These are phyloP conservation scores for Eilema depressum DNA, from an alignment of 2,888 invertebrate species.

Conservation along the genomic window DNA sequence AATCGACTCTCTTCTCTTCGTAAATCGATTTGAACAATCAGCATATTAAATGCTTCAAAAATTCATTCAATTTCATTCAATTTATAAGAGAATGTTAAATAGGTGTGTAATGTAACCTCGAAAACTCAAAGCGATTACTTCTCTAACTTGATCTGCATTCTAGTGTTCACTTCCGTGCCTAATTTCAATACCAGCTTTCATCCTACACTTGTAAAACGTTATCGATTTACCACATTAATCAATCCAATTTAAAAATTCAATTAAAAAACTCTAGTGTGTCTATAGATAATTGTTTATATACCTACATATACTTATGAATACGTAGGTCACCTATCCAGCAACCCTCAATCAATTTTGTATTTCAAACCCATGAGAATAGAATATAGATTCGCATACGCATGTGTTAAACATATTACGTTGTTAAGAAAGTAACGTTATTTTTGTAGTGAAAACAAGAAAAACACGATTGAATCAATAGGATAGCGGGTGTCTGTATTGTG, in stretches of 20 bases:
- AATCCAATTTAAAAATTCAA: slow-evolving; percentile 41
- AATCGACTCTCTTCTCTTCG: too few relatives aligned
- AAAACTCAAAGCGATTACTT: background rate
- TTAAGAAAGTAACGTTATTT: slow-evolving; percentile 55
- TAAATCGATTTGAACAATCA: too few relatives aligned
- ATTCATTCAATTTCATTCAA: too few relatives aligned
- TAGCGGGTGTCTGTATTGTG: slow-evolving; percentile 68
- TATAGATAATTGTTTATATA: slow-evolving; percentile 31
- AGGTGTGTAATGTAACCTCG: background rate
- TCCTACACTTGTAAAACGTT: background rate
- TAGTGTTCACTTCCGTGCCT: background rate
- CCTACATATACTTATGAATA: slow-evolving; percentile 24
- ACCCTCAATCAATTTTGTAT: slow-evolving; percentile 15
- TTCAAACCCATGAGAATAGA: slow-evolving; percentile 8
- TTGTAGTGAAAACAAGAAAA: slow-evolving; percentile 66
- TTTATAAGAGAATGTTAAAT: background rate
- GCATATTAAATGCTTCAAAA: too few relatives aligned
- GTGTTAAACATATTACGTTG: slow-evolving; percentile 23
- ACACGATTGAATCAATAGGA: slow-evolving; percentile 62
- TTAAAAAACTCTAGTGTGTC: slow-evolving; percentile 46
- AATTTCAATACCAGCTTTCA: background rate
- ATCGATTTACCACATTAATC: background rate
- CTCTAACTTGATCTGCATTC: background rate
- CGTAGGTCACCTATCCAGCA: slow-evolving; percentile 40
- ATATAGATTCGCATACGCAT: slow-evolving; percentile 26